Evolutionary conservation across 2,888 invertebrate species (phyloP).

Genomic region (Parnassius mnemosyne): DNA sequence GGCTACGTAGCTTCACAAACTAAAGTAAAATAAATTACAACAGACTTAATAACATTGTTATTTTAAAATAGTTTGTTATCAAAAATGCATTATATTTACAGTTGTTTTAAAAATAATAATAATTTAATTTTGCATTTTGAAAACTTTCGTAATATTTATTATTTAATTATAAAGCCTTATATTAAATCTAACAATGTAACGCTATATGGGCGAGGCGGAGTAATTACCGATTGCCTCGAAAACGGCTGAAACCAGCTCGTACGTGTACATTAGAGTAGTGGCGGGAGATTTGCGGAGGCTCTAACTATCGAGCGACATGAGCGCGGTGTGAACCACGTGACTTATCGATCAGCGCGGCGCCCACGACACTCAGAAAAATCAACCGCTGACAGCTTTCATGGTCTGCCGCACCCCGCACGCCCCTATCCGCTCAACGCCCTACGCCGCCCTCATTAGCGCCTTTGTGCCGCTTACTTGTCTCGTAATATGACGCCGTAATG

Average conservation of each 20-base stretch:
- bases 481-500: slow-evolving; percentile 72
- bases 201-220: slow-evolving; percentile 12
- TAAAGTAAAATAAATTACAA: neutral
- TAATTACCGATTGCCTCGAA: slow-evolving; percentile 34
- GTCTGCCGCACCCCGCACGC: slow-evolving; percentile 53
- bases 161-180: too few species aligned
- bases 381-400: slow-evolving; percentile 79
- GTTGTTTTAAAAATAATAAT: neutral
- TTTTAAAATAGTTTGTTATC: neutral
- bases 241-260: slow-evolving; percentile 33
- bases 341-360: slow-evolving; percentile 78
- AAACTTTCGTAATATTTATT: too few species aligned
- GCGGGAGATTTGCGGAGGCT: slow-evolving; percentile 72
- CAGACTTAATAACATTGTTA: neutral
- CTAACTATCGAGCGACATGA: slow-evolving; percentile 55
- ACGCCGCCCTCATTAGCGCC: slow-evolving; percentile 76
- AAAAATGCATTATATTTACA: neutral
- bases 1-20: slow-evolving; percentile 4
- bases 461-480: slow-evolving; percentile 77
- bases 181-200: too few species aligned
- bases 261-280: slow-evolving; percentile 50
- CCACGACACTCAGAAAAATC: slow-evolving; percentile 80
- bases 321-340: slow-evolving; percentile 68
- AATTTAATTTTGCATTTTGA: too few species aligned
- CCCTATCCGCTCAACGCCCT: slow-evolving; percentile 29